Evolutionary conservation across 37 sponge, comb jelly and placozoan species (phyloP).

Genomic region (Bolinopsis microptera): DNA sequence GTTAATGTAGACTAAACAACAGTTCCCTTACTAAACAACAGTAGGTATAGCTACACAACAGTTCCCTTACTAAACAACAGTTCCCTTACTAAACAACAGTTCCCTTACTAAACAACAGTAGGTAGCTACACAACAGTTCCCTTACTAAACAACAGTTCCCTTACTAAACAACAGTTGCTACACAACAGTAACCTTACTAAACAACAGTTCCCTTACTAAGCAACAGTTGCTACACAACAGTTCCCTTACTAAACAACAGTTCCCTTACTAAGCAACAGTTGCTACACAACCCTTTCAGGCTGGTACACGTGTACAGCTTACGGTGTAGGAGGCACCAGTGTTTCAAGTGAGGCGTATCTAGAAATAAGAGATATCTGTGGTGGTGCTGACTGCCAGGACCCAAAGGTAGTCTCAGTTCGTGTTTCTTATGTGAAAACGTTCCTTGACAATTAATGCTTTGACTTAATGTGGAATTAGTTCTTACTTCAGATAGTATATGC

Average conservation of each 20-base stretch:
- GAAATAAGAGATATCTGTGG: background rate
- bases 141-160: too few species aligned
- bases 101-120: too few species aligned
- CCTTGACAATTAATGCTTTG: too few species aligned
- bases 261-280: background rate
- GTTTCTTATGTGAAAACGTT: too few species aligned
- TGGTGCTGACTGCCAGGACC: background rate
- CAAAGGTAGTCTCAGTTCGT: background rate
- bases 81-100: background rate
- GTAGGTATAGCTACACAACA: background rate
- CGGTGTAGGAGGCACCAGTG: background rate
- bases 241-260: background rate
- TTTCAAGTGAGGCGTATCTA: background rate
- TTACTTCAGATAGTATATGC: too few species aligned
- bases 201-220: background rate
- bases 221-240: background rate
- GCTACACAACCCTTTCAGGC: background rate
- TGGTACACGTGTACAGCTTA: constrained; percentile 17
- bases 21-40: background rate
- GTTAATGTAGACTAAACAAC: background rate
- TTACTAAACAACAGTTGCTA: too few species aligned
- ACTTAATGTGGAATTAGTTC: too few species aligned
- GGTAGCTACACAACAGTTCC: too few species aligned
- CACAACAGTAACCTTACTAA: background rate
- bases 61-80: background rate